phyloP scores from a whole-genome alignment of 2,888 invertebrate genomes.

The Pandemis cinnamomeana region DNA sequence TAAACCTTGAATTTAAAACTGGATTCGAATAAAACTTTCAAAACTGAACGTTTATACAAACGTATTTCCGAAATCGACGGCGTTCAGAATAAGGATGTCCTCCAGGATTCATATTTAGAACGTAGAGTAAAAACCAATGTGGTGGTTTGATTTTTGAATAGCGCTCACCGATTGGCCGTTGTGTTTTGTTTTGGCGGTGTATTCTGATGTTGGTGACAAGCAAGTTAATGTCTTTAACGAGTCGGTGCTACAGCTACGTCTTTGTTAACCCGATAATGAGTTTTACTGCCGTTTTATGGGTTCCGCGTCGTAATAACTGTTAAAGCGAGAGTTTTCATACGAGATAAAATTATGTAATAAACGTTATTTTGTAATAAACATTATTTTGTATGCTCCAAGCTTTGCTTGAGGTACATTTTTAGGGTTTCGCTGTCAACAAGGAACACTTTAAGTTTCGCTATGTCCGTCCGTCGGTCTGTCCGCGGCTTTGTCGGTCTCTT shows the following conservation, averaged over 20 bases:
- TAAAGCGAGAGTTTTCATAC: constrained; percentile 27
- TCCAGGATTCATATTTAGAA: constrained; percentile 18
- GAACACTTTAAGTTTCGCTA: too few species aligned
- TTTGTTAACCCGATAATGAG: constrained; percentile 38
- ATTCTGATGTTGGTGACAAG: constrained; percentile 15
- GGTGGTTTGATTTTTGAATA: constrained; percentile 3
- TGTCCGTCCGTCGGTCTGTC: too few species aligned
- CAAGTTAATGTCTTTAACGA: constrained; percentile 20
- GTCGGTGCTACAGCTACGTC: constrained; percentile 19
- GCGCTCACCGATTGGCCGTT: neutral
- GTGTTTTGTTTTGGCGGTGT: neutral
- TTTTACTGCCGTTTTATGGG: constrained; percentile 35
- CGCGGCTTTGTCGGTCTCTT: too few species aligned
- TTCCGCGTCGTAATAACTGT: constrained; percentile 35
- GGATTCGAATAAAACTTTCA: constrained; percentile 2
- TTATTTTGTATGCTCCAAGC: constrained; percentile 11
- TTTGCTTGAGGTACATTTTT: neutral
- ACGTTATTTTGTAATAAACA: constrained; percentile 34
- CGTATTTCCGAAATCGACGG: constrained; percentile 6
- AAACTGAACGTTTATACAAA: constrained; percentile 1
- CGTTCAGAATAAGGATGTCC: constrained; percentile 21
- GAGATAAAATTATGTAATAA: constrained; percentile 36
- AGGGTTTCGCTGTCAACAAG: too few species aligned
- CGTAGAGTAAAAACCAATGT: constrained; percentile 13
- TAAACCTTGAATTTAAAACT: constrained; percentile 31